Evolutionary conservation across 2,113 vertebrate genomes (phyloP).

Genomic region (Ictidomys tridecemlineatus): DNA sequence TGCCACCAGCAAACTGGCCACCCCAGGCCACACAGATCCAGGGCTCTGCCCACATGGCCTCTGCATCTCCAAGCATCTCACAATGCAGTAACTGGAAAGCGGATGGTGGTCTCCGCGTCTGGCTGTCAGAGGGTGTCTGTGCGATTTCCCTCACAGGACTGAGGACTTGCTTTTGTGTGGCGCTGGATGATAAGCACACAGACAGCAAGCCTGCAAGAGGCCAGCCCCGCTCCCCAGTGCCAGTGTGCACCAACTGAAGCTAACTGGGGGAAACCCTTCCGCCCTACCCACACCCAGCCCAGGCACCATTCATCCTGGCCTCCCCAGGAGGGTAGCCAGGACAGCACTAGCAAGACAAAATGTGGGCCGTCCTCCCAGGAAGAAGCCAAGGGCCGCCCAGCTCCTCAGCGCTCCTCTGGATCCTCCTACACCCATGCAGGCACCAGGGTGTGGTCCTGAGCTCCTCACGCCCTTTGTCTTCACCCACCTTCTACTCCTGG

Average conservation of each 20-base stretch:
- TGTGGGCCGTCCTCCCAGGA: background rate
- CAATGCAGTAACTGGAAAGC: too few relatives aligned
- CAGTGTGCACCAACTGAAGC: fast-evolving
- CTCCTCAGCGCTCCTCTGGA: background rate
- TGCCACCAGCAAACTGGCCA: background rate
- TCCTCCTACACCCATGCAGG: background rate
- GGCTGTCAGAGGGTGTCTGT: fast-evolving
- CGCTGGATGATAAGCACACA: too few relatives aligned
- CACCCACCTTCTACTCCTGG: background rate
- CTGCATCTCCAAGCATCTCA: fast-evolving
- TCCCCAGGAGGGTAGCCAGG: background rate
- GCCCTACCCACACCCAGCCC: background rate
- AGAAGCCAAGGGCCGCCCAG: background rate
- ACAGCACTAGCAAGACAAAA: background rate
- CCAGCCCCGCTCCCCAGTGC: background rate
- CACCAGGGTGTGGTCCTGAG: background rate
- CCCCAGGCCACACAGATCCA: fast-evolving
- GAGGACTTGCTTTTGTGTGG: background rate
- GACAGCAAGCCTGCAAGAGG: background rate
- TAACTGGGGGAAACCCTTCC: background rate
- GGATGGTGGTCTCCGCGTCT: fast-evolving
- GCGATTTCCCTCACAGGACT: background rate
- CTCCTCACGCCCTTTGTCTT: fast-evolving
- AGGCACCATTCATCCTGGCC: background rate
- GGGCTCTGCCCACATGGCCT: background rate